Percentiles rank a stretch among this genome's conserved stretches.
Evolutionary conservation across 2,113 vertebrate genomes (phyloP).

Genomic region (Nannospalax galili): DNA sequence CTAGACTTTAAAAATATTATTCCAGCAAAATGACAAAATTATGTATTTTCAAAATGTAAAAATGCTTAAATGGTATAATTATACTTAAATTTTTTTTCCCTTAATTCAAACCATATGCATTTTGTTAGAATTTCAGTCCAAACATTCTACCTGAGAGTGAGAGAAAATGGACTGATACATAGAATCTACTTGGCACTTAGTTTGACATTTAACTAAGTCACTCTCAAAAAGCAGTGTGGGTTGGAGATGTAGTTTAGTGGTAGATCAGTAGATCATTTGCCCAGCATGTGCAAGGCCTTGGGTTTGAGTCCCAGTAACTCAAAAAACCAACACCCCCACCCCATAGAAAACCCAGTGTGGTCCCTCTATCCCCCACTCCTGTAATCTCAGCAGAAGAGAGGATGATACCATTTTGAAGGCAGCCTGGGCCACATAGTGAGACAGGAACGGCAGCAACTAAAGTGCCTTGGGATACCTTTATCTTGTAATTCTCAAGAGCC

Average conservation of each 20-base stretch:
- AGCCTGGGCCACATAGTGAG: neutral
- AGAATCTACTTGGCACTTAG: neutral
- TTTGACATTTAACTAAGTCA: slow-evolving; percentile 34
- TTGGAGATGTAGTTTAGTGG: neutral
- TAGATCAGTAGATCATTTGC: neutral
- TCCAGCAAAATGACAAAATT: slow-evolving; percentile 30
- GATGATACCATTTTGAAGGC: neutral
- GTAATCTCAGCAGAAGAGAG: neutral
- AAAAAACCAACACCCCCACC: neutral
- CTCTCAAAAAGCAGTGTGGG: neutral
- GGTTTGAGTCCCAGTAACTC: neutral
- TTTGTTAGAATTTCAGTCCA: slow-evolving; percentile 52
- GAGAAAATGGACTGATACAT: slow-evolving; percentile 32
- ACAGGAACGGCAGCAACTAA: neutral
- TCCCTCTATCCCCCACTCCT: neutral
- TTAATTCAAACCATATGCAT: slow-evolving; percentile 5
- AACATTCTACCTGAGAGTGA: neutral
- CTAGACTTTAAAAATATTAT: slow-evolving; percentile 10
- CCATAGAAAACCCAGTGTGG: neutral
- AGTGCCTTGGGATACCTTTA: neutral
- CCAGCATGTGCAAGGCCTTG: neutral
- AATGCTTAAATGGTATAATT: neutral
- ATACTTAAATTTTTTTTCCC: neutral
- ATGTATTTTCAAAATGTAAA: slow-evolving; percentile 39
- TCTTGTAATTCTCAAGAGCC: neutral